Evolutionary conservation across 1,140 invertebrate genomes (phyloP).

Genomic region (Proales similis): DNA sequence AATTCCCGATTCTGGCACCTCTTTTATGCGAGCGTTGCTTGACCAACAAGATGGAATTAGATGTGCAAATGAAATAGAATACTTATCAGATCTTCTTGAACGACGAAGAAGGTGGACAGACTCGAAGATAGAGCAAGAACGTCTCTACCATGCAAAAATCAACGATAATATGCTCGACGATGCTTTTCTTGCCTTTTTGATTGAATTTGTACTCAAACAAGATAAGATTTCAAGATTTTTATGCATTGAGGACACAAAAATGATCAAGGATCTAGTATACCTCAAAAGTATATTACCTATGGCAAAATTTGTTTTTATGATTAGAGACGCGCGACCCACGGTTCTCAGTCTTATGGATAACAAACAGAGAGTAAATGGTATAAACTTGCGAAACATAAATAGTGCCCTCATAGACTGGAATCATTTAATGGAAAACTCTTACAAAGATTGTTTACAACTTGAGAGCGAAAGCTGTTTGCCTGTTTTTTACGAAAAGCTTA

Average conservation of each 20-base stretch:
- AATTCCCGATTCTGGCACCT: slow-evolving; percentile 88
- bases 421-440: no score
- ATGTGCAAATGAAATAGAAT: slow-evolving; percentile 92
- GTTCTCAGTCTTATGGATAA: no score
- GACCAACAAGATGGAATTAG: slow-evolving; percentile 93
- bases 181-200: slow-evolving; percentile 19
- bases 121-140: slow-evolving; percentile 12
- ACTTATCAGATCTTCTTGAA: slow-evolving; percentile 64
- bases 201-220: slow-evolving; percentile 55
- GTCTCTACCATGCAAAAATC: slow-evolving; percentile 25
- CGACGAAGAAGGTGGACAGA: slow-evolving; percentile 2
- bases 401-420: no score
- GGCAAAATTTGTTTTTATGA: slow-evolving; percentile 93
- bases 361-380: no score
- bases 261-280: slow-evolving; percentile 83
- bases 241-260: slow-evolving; percentile 97
- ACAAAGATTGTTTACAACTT: no score
- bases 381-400: no score
- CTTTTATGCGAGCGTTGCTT: slow-evolving; percentile 90
- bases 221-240: slow-evolving; percentile 78
- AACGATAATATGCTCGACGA: slow-evolving; percentile 13
- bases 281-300: slow-evolving; percentile 60
- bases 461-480: no score
- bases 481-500: no score
- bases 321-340: slow-evolving; percentile 89